These are phyloP conservation scores for Donacobius atricapilla DNA, from an alignment of 2,113 vertebrate genomes.

Conservation along the genomic window DNA sequence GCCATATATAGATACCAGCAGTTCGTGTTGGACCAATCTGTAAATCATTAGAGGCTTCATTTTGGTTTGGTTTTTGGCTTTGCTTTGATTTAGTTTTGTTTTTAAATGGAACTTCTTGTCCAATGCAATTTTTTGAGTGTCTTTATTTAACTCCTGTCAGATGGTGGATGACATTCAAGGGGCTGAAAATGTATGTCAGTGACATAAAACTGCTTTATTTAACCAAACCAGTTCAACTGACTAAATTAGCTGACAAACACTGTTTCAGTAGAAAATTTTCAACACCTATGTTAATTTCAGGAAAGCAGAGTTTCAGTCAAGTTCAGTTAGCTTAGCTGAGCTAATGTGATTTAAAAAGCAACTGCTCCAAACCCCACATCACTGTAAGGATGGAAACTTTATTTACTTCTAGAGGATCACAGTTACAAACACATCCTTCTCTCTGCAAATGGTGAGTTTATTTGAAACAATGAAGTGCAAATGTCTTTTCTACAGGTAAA, in stretches of 20 bases:
- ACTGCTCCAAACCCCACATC: background rate
- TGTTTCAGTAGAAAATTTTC: background rate
- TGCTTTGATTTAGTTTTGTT: background rate
- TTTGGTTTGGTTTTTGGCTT: background rate
- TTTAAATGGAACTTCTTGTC: background rate
- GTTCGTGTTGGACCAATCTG: background rate
- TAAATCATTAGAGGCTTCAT: background rate
- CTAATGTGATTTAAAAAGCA: background rate
- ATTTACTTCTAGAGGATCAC: background rate
- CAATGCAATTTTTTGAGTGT: background rate
- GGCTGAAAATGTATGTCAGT: background rate
- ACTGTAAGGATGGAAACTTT: background rate
- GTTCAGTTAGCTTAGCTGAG: background rate
- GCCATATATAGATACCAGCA: slow-evolving; percentile 21
- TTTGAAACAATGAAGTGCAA: background rate
- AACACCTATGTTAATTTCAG: background rate
- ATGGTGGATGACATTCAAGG: background rate
- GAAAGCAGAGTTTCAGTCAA: background rate
- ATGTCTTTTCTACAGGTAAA: background rate
- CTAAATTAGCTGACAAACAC: background rate
- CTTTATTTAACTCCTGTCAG: slow-evolving; percentile 27
- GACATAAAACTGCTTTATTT: slow-evolving; percentile 9
- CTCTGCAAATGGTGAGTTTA: background rate
- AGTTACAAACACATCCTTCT: background rate
- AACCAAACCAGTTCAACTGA: background rate